phyloP scores from a whole-genome alignment of 2,888 invertebrate species.

The Cremastinae sp. region DNA sequence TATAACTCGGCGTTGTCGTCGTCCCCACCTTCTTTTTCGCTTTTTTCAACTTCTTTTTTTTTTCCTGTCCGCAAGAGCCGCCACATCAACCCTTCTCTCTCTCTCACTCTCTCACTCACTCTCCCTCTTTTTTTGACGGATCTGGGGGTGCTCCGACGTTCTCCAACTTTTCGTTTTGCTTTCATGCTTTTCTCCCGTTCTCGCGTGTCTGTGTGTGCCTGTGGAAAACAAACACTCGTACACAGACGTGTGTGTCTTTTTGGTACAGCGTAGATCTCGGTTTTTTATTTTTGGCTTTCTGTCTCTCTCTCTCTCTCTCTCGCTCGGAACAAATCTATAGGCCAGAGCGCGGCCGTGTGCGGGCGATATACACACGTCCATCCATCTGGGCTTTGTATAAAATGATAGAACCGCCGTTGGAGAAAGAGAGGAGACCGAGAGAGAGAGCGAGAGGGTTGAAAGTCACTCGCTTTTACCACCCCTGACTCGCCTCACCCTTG shows the following conservation, averaged over 20 bases:
- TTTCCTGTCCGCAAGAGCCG: constrained; percentile 56
- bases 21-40: constrained; percentile 8
- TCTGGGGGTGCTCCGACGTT: constrained; percentile 17
- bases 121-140: neutral
- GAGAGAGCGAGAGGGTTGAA: constrained; percentile 48
- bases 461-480: constrained; percentile 64
- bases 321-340: constrained; percentile 14
- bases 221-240: no score
- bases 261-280: constrained; percentile 7
- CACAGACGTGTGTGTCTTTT: constrained; percentile 25
- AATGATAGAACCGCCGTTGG: constrained; percentile 25
- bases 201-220: no score
- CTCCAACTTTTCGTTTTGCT: constrained; percentile 46
- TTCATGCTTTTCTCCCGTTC: constrained; percentile 38
- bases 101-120: constrained; percentile 12
- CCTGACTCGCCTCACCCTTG: constrained; percentile 56
- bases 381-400: constrained; percentile 65
- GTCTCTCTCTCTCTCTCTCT: neutral
- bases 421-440: constrained; percentile 24
- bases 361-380: constrained; percentile 55
- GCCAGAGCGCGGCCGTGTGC: constrained; percentile 4
- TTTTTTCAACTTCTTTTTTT: no score
- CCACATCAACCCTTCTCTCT: constrained; percentile 61
- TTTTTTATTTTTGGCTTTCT: neutral
- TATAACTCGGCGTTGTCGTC: constrained; percentile 72